Conservation (phyloP, 2,797 vertebrate genomes). For the Delichon dasypus region DNA sequence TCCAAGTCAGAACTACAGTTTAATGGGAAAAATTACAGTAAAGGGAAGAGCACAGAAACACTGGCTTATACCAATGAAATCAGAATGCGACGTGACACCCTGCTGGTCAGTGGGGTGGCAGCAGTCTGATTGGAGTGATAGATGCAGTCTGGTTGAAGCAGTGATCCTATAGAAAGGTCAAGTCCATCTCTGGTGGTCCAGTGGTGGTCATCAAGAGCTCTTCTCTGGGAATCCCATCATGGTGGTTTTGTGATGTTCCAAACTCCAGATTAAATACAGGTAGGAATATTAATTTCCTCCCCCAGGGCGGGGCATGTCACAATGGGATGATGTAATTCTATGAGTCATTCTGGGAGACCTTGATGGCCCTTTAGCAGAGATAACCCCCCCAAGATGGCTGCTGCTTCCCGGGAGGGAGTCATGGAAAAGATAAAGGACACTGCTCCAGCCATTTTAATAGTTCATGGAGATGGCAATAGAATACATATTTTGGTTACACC, state of each 20-base stretch:
- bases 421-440: background rate
- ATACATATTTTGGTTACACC: background rate
- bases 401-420: background rate
- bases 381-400: background rate
- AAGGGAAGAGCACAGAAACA: background rate
- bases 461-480: too few relatives aligned
- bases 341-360: background rate
- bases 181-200: fast-evolving
- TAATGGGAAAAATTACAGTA: background rate
- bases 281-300: background rate
- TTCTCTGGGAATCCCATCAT: background rate
- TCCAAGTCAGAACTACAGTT: background rate
- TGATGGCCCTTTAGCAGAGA: too few relatives aligned
- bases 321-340: fast-evolving
- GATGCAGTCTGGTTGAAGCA: fast-evolving
- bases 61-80: background rate
- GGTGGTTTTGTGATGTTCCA: background rate
- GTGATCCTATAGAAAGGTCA: background rate
- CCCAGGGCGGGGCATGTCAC: fast-evolving
- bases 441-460: background rate
- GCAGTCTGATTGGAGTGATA: too few relatives aligned
- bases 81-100: background rate
- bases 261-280: background rate
- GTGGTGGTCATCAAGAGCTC: background rate
- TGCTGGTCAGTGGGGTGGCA: background rate